A percentile compares a stretch with the other conserved stretches of the same genome.
Conservation (phyloP, 92 coral and sea anemone genomes). For the Porites lobata region DNA sequence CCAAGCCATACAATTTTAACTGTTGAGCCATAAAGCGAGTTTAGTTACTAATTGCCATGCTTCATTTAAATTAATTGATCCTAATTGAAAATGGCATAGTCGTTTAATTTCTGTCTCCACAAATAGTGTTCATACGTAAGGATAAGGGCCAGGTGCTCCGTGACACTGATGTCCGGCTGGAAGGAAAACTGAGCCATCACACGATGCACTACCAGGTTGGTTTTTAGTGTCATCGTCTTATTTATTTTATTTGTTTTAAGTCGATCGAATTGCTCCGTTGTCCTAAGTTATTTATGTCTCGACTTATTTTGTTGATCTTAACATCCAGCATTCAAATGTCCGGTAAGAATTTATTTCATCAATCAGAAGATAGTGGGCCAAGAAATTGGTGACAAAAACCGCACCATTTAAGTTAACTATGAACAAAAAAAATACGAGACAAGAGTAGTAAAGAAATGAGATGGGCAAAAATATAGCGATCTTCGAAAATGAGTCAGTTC, state of each 20-base stretch:
- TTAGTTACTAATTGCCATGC: neutral
- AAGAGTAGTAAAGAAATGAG: neutral
- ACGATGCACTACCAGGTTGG: too few species aligned
- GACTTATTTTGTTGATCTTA: too few species aligned
- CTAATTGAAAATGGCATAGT: neutral
- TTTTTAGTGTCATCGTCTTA: too few species aligned
- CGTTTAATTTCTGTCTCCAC: constrained; percentile 1
- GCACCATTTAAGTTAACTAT: neutral
- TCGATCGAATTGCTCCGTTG: neutral
- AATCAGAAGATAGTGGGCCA: neutral
- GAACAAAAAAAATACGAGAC: too few species aligned
- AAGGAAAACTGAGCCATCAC: neutral
- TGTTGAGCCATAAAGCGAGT: neutral
- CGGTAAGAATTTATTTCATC: neutral
- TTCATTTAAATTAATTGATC: neutral
- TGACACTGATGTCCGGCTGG: neutral
- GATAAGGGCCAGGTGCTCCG: too few species aligned
- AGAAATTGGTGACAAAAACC: neutral
- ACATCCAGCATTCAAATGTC: neutral
- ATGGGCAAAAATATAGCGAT: neutral
- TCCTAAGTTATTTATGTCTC: neutral
- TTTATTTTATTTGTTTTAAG: neutral
- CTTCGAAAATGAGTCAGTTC: neutral
- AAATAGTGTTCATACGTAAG: neutral
- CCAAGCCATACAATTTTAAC: neutral